These are phyloP conservation scores for Australoheros facetus DNA, from an alignment of 2,797 vertebrate genomes.

Conservation along the genomic window DNA sequence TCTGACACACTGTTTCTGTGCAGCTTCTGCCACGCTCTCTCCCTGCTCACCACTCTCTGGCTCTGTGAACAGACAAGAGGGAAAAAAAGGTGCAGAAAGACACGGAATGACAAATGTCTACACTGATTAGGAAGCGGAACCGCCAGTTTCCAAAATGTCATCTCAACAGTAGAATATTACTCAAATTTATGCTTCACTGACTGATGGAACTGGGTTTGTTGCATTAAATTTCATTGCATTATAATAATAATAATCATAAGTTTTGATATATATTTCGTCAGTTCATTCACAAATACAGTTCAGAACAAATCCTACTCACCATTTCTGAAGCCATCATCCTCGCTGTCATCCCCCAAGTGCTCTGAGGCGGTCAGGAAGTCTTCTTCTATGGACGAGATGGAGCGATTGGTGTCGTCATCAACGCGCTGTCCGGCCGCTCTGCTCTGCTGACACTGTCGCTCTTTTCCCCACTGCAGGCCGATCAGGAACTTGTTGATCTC, in stretches of 20 bases:
- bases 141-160: slow-evolving; percentile 33
- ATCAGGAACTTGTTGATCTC: slow-evolving; percentile 98
- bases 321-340: slow-evolving; percentile 86
- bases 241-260: neutral
- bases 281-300: neutral
- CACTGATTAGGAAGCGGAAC: slow-evolving; percentile 40
- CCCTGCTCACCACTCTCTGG: slow-evolving; percentile 77
- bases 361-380: slow-evolving; percentile 97
- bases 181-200: slow-evolving; percentile 11
- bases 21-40: slow-evolving; percentile 70
- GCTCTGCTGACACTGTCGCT: slow-evolving; percentile 82
- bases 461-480: slow-evolving; percentile 91
- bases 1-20: slow-evolving; percentile 72
- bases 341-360: slow-evolving; percentile 93
- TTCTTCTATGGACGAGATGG: slow-evolving; percentile 95
- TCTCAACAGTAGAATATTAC: slow-evolving; percentile 19
- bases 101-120: slow-evolving; percentile 44
- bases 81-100: slow-evolving; percentile 24
- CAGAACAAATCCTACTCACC: slow-evolving; percentile 76
- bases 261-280: neutral
- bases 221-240: slow-evolving; percentile 4
- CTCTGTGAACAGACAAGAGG: slow-evolving; percentile 77
- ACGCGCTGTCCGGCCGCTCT: slow-evolving; percentile 73
- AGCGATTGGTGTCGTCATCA: slow-evolving; percentile 96
- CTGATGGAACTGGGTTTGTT: slow-evolving; percentile 10